A percentile compares a stretch with the other conserved stretches of the same genome.
phyloP scores from a whole-genome alignment of 2,113 vertebrate species.

The Laticauda colubrina region DNA sequence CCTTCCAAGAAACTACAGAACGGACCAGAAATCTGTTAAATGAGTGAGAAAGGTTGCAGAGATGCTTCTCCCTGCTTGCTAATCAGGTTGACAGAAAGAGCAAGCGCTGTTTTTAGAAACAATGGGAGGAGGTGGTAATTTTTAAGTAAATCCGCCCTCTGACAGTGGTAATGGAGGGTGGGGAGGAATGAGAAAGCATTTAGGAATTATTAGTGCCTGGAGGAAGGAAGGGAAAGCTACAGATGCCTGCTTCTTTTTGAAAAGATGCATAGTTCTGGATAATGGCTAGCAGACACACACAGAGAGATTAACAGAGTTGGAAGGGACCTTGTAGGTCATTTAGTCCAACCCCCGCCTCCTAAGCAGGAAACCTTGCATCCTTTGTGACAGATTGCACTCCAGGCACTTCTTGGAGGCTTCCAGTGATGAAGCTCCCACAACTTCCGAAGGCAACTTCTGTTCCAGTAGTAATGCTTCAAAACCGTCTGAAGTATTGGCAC shows the following conservation, averaged over 20 bases:
- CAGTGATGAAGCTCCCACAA: no score
- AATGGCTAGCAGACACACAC: background rate
- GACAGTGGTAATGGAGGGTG: constrained; percentile 48
- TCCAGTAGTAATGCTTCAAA: no score
- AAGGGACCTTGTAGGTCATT: no score
- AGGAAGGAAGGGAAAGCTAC: constrained; percentile 65
- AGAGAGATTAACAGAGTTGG: background rate
- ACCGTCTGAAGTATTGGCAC: no score
- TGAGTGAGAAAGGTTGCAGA: background rate
- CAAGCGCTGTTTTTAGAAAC: constrained; percentile 43
- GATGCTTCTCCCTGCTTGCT: background rate
- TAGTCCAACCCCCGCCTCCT: no score
- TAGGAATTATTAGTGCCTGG: constrained; percentile 69
- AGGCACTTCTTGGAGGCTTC: no score
- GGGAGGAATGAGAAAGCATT: constrained; percentile 51
- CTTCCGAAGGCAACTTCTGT: no score
- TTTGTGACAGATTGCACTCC: no score
- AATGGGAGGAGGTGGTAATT: constrained; percentile 7
- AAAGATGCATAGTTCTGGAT: constrained; percentile 30
- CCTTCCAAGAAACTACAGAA: constrained; percentile 4
- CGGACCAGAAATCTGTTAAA: constrained; percentile 16
- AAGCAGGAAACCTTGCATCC: no score
- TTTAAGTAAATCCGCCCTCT: constrained; percentile 49
- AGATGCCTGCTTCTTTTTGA: constrained; percentile 48
- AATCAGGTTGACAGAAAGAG: constrained; percentile 11